These are phyloP conservation scores for Alsophila aescularia DNA, from an alignment of 2,888 invertebrate genomes.

Conservation along the genomic window DNA sequence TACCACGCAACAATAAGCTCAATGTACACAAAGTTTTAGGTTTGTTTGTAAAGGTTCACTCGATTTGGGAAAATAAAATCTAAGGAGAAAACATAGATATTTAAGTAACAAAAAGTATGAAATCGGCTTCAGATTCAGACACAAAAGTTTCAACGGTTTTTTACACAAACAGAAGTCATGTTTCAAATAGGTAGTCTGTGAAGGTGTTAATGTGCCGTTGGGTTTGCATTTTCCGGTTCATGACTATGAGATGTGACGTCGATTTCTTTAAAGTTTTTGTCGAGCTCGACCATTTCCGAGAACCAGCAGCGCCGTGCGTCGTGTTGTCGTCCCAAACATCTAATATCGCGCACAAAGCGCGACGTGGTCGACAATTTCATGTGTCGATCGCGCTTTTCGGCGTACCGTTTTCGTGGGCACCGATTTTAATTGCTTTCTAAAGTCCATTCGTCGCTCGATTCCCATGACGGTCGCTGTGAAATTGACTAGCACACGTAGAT, in stretches of 20 bases:
- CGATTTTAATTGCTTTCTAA: conserved; percentile 82
- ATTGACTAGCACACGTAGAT: conserved; percentile 83
- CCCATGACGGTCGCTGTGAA: conserved; percentile 82
- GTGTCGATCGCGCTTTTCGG: conserved; percentile 72
- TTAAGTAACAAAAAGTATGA: conserved; percentile 16
- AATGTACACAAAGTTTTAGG: conserved; percentile 54
- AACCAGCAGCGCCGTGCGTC: conserved; percentile 43
- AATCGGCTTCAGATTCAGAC: conserved; percentile 9
- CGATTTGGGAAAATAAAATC: conserved; percentile 45
- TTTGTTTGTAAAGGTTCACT: conserved; percentile 51
- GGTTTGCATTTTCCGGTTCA: conserved; percentile 43
- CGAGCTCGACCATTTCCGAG: conserved; percentile 54
- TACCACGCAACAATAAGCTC: conserved; percentile 52
- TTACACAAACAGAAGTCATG: background rate
- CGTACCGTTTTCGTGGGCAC: conserved; percentile 64
- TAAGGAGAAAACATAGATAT: conserved; percentile 42
- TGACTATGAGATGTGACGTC: conserved; percentile 40
- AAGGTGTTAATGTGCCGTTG: conserved; percentile 33
- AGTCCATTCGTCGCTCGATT: conserved; percentile 79
- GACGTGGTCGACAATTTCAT: conserved; percentile 64
- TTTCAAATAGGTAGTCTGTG: conserved; percentile 17
- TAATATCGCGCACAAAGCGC: conserved; percentile 48
- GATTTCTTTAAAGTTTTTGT: conserved; percentile 53
- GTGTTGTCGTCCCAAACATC: conserved; percentile 38
- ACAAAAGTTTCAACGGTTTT: background rate